phyloP scores from a whole-genome alignment of 92 coral and sea anemone species.

The Diadumene lineata region DNA sequence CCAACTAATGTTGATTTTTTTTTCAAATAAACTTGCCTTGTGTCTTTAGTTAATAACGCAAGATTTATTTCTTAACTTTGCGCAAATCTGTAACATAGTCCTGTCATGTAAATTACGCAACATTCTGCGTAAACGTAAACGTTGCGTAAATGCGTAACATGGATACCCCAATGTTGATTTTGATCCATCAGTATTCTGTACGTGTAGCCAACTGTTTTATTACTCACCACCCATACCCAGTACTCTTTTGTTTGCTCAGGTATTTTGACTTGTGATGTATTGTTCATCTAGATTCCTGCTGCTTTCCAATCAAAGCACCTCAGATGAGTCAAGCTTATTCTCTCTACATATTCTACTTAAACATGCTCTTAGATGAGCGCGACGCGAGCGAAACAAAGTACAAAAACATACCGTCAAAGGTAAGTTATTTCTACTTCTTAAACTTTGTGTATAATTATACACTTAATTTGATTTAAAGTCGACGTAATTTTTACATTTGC shows the following conservation, averaged over 20 bases:
- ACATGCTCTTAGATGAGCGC: background rate
- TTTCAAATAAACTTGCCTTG: no score
- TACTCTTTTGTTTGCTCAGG: background rate
- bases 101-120: no score
- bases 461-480: no score
- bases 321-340: conserved; percentile 9
- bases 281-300: conserved; percentile 27
- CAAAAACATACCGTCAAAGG: background rate
- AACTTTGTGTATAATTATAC: no score
- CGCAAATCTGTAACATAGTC: no score
- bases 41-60: no score
- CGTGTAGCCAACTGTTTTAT: conserved; percentile 6
- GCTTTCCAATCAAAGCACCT: conserved; percentile 17
- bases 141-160: background rate
- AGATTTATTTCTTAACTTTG: no score
- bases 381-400: background rate
- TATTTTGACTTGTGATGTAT: conserved; percentile 26
- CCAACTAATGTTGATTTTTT: no score
- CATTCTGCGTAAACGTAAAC: background rate
- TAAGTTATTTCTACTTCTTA: background rate
- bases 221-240: conserved; percentile 6
- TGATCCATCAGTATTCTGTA: background rate
- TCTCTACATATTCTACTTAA: conserved; percentile 2
- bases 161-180: no score
- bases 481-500: no score